Base-by-base conservation (phyloP, 2,888 invertebrate species). In the Cloeon dipterum region DNA sequence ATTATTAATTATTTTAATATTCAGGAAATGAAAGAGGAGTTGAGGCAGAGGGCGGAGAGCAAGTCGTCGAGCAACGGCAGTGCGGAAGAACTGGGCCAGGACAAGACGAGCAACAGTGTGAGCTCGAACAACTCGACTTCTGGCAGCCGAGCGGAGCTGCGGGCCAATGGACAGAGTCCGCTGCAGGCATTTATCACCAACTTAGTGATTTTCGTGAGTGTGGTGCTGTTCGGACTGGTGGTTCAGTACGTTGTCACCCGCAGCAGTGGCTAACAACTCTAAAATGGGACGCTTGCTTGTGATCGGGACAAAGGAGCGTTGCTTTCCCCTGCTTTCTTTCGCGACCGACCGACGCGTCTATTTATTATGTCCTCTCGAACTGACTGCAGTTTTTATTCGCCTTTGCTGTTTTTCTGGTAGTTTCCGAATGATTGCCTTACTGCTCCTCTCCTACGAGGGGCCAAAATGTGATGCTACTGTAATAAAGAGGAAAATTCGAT, bases 401-500 rank as follows among this genome's bases (percentile, higher is more conserved):
- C n/a, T n/a, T n/a, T n/a, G n/a, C n/a, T n/a, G n/a, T n/a, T n/a
- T n/a, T n/a, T n/a, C n/a, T n/a, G n/a, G n/a, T n/a, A n/a, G n/a
- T n/a, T n/a, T n/a, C n/a, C n/a, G n/a, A n/a, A n/a, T n/a, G n/a
- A n/a, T n/a, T n/a, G n/a, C n/a, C n/a, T n/a, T n/a, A n/a, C n/a
- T n/a, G n/a, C n/a, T n/a, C n/a, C n/a, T n/a, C n/a, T n/a, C n/a
- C n/a, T n/a, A n/a, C n/a, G n/a, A n/a, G n/a, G n/a, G n/a, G n/a
- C n/a, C n/a, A n/a, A n/a, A n/a, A n/a, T n/a, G n/a, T n/a, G n/a
- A n/a, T n/a, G n/a, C n/a, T n/a, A n/a, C n/a, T n/a, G n/a, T n/a
- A n/a, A n/a, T n/a, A n/a, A n/a, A n/a, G n/a, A n/a, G n/a, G n/a
- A 4, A 39, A 42, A 26, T 44, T 41, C 20, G 21, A 33, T 8